phyloP scores from a whole-genome alignment of 1,140 invertebrate genomes.

The Geopemphigus sp. region DNA sequence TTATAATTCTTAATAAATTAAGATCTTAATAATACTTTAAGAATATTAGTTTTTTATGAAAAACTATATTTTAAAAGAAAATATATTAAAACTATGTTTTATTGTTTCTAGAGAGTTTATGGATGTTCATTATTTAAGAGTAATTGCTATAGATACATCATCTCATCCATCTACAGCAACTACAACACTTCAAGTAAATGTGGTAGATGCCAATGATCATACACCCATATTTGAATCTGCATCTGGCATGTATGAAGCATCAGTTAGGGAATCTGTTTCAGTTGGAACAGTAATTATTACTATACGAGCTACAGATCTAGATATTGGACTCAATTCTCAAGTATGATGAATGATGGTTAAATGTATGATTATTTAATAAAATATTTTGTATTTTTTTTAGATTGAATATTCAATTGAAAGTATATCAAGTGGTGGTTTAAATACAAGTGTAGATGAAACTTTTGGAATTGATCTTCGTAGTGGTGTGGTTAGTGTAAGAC shows the following conservation, averaged over 20 bases:
- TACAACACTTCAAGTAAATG: constrained; percentile 85
- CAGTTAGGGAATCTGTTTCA: constrained; percentile 77
- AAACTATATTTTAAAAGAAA: neutral
- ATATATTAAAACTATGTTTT: constrained; percentile 56
- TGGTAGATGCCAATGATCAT: constrained; percentile 91
- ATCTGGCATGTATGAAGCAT: constrained; percentile 74
- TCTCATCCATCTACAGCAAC: constrained; percentile 84
- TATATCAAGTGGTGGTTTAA: constrained; percentile 62
- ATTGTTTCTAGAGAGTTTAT: constrained; percentile 78
- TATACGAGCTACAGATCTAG: constrained; percentile 87
- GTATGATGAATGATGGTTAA: constrained; percentile 52
- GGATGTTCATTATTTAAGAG: constrained; percentile 68
- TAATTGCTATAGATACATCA: constrained; percentile 72
- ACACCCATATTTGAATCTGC: constrained; percentile 84
- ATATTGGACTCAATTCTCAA: constrained; percentile 84
- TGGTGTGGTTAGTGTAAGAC: constrained; percentile 80
- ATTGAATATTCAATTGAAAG: constrained; percentile 76
- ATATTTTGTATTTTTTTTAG: constrained; percentile 54
- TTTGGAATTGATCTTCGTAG: constrained; percentile 79
- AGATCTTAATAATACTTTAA: neutral
- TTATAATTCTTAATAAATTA: neutral
- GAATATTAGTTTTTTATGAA: neutral
- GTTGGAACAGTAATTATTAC: constrained; percentile 87
- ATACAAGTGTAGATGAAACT: constrained; percentile 60
- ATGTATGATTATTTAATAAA: neutral